A percentile compares a stretch with the other conserved stretches of the same genome.
Conservation (phyloP, 2,888 invertebrate genomes). For the Volucella bombylans region DNA sequence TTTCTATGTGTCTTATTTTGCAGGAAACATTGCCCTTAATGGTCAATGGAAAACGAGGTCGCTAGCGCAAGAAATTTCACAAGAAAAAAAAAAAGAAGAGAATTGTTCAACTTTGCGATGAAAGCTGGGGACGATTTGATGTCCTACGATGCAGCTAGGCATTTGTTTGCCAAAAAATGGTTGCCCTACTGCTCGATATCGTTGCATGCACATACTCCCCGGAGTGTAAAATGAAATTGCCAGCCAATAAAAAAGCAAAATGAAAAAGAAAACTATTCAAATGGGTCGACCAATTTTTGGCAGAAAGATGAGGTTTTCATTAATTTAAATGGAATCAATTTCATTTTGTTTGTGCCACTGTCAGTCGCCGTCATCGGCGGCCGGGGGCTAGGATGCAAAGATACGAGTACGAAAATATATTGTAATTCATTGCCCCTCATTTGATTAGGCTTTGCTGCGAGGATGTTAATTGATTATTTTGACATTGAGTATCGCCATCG, state of each 20-base stretch:
- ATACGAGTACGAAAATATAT: conserved; percentile 15
- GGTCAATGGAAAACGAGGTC: conserved; percentile 76
- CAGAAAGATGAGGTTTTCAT: conserved; percentile 49
- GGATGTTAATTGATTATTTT: conserved; percentile 63
- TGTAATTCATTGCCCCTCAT: conserved; percentile 44
- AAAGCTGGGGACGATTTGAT: conserved; percentile 30
- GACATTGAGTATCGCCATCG: neutral
- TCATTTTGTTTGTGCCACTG: conserved; percentile 28
- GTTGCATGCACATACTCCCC: conserved; percentile 26
- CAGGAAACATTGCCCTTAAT: conserved; percentile 77
- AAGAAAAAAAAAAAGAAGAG: conserved; percentile 1
- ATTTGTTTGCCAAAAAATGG: conserved; percentile 67
- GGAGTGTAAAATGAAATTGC: conserved; percentile 36
- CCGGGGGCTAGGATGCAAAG: conserved; percentile 7
- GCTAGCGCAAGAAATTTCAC: conserved; percentile 34
- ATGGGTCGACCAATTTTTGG: conserved; percentile 57
- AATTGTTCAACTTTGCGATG: neutral
- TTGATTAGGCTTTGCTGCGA: conserved; percentile 51
- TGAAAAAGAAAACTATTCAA: neutral
- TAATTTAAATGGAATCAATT: conserved; percentile 59
- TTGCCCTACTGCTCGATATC: conserved; percentile 48
- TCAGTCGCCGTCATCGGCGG: too few relatives aligned
- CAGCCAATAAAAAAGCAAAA: conserved; percentile 56
- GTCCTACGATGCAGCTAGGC: conserved; percentile 30
- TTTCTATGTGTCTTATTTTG: conserved; percentile 59